Evolutionary conservation across 1,140 invertebrate species (phyloP).

Genomic region (Theocolax elegans): DNA sequence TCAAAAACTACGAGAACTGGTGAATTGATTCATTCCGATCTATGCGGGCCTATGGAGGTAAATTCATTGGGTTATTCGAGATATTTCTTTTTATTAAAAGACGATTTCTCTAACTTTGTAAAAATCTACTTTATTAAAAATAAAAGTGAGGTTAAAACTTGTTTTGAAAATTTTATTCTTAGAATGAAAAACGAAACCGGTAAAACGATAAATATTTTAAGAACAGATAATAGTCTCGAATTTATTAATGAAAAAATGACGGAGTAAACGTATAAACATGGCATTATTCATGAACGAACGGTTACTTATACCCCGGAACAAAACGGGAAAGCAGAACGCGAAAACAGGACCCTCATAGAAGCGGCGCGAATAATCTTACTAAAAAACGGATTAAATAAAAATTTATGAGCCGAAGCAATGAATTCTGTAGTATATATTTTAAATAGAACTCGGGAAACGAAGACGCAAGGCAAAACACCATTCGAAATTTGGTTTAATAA

Average conservation of each 20-base stretch:
- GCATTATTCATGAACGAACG: conserved; percentile 41
- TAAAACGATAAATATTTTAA: conserved; percentile 53
- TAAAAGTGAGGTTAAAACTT: conserved; percentile 57
- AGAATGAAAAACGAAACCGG: conserved; percentile 47
- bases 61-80: conserved; percentile 48
- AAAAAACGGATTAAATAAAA: conserved; percentile 33
- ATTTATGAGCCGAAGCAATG: conserved; percentile 46
- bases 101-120: conserved; percentile 48
- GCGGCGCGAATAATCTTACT: conserved; percentile 41
- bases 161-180: conserved; percentile 46
- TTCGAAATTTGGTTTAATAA: conserved; percentile 51
- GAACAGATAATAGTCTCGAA: conserved; percentile 42
- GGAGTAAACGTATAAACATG: conserved; percentile 23
- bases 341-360: conserved; percentile 45
- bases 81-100: conserved; percentile 56
- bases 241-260: conserved; percentile 46
- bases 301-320: conserved; percentile 49
- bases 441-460: conserved; percentile 46
- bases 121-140: conserved; percentile 59
- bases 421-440: conserved; percentile 52
- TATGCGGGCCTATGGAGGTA: no score
- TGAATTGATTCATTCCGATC: conserved; percentile 58
- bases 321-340: no score
- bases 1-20: conserved; percentile 48
- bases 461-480: conserved; percentile 44